Conservation (phyloP, 2,888 invertebrate genomes). For the Pachliopta kotzebuea region DNA sequence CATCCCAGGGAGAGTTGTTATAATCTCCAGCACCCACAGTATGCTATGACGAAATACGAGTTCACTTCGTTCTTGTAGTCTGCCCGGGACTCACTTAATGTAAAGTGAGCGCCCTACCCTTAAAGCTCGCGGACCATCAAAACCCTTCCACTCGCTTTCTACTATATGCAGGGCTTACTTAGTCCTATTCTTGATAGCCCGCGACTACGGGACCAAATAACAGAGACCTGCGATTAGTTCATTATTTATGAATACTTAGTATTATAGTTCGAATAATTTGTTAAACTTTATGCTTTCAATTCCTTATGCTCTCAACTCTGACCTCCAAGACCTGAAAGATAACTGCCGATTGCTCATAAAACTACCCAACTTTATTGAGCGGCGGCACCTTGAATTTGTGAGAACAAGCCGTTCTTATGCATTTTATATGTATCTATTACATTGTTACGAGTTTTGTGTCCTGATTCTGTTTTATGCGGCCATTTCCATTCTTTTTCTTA, state of each 20-base stretch:
- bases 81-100: too few relatives aligned
- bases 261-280: background rate
- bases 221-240: too few relatives aligned
- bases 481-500: slow-evolving; percentile 15
- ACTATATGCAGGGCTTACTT: too few relatives aligned
- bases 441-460: slow-evolving; percentile 19
- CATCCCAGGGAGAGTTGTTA: too few relatives aligned
- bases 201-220: too few relatives aligned
- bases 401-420: slow-evolving; percentile 14
- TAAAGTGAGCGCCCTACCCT: too few relatives aligned
- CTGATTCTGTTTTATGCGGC: slow-evolving; percentile 12
- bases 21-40: too few relatives aligned
- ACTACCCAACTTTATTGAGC: slow-evolving; percentile 20
- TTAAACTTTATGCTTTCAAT: background rate
- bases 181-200: too few relatives aligned
- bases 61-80: too few relatives aligned
- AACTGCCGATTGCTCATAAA: slow-evolving; percentile 15
- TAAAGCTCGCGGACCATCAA: too few relatives aligned
- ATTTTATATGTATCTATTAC: slow-evolving; percentile 20
- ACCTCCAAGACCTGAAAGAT: slow-evolving; percentile 1
- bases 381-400: slow-evolving; percentile 11
- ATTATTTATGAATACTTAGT: background rate
- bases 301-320: background rate
- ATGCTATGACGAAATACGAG: too few relatives aligned
- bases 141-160: too few relatives aligned